A percentile compares a stretch with the other conserved stretches of the same genome.
phyloP scores from a whole-genome alignment of 2,113 vertebrate genomes.

The Pica pica region DNA sequence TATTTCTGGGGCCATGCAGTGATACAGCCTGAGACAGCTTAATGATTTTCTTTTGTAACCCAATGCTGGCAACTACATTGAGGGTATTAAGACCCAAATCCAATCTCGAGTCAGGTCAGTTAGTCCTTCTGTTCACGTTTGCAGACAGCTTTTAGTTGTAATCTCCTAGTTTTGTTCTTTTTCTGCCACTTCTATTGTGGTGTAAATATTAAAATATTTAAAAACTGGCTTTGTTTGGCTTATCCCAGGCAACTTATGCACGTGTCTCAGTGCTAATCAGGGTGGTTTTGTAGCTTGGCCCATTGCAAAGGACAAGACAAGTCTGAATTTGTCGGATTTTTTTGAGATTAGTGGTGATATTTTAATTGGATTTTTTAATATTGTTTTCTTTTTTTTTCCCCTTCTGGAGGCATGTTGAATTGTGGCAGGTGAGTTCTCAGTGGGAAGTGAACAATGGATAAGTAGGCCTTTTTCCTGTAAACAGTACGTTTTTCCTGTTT shows the following conservation, averaged over 20 bases:
- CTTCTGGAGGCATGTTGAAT: neutral
- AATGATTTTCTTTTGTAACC: neutral
- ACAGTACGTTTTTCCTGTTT: neutral
- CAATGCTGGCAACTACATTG: neutral
- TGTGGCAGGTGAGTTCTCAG: neutral
- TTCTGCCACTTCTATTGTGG: neutral
- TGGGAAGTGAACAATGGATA: neutral
- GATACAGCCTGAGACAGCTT: neutral
- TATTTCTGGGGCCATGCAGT: neutral
- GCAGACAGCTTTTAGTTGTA: neutral
- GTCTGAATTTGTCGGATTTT: neutral
- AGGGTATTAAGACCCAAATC: constrained; percentile 15
- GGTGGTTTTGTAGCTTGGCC: neutral
- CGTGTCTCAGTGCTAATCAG: neutral
- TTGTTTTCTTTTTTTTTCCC: neutral
- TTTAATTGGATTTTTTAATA: neutral
- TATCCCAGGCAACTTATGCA: neutral
- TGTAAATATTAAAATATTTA: neutral
- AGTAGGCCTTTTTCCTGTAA: neutral
- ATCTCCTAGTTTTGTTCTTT: neutral
- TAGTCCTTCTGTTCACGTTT: constrained; percentile 33
- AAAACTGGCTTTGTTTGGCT: neutral
- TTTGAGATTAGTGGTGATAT: neutral
- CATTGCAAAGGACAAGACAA: neutral
- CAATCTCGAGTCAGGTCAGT: neutral